phyloP scores from a whole-genome alignment of 2,888 invertebrate species.

The Aplocera efformata region DNA sequence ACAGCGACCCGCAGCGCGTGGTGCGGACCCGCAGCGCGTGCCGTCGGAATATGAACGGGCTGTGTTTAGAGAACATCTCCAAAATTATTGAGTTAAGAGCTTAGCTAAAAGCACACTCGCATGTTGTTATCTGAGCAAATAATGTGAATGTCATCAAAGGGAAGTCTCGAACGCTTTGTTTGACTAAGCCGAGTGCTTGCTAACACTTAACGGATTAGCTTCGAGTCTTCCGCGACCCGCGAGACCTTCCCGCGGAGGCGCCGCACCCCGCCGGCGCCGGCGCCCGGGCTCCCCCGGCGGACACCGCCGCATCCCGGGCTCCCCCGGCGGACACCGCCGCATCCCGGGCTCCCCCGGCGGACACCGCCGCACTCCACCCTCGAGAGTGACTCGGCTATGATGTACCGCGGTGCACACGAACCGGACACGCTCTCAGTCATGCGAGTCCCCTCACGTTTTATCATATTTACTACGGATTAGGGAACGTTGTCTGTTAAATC shows the following conservation, averaged over 20 bases:
- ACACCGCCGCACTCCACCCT: not conserved
- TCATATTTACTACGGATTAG: no score
- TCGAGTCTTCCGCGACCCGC: conserved; percentile 5
- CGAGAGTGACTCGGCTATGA: no score
- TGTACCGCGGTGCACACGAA: no score
- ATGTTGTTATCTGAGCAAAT: conserved; percentile 23
- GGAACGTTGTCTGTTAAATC: no score
- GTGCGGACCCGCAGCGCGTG: no score
- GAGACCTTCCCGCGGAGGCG: not conserved
- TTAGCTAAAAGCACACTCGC: conserved; percentile 20
- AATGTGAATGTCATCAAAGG: conserved; percentile 23
- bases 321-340: not conserved
- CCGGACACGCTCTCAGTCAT: no score
- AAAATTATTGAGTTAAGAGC: conserved; percentile 19
- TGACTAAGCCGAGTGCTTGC: conserved; percentile 15
- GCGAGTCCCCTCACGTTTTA: no score
- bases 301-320: no score
- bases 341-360: not conserved
- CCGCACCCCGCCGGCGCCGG: not conserved
- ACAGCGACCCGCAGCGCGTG: no score
- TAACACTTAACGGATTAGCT: conserved; percentile 21
- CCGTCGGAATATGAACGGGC: conserved; percentile 6
- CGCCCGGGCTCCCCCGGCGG: not conserved
- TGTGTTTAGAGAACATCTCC: conserved; percentile 12
- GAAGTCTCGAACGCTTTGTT: conserved; percentile 20